Evolutionary conservation across 2,113 vertebrate species (phyloP).

Genomic region (Egretta garzetta): DNA sequence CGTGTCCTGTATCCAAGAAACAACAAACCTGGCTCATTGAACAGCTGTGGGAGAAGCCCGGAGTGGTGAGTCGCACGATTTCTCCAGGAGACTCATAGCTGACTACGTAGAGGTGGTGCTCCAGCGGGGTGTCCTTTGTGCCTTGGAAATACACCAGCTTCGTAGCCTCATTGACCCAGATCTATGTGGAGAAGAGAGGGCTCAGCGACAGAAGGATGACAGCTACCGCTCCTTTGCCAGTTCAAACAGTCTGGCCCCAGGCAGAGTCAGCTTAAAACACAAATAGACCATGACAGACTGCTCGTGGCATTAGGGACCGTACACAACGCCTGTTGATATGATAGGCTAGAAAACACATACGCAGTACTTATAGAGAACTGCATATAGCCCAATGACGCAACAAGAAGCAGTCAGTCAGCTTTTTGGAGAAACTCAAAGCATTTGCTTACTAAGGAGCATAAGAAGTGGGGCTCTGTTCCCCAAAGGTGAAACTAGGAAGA

Average conservation of each 20-base stretch:
- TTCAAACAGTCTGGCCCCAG: neutral
- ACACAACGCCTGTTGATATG: neutral
- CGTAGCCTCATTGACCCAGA: constrained; percentile 94
- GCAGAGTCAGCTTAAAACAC: neutral
- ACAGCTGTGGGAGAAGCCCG: constrained; percentile 95
- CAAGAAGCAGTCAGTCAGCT: neutral
- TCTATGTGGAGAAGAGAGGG: constrained; percentile 71
- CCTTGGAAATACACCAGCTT: constrained; percentile 95
- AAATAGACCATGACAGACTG: neutral
- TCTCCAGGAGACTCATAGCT: constrained; percentile 88
- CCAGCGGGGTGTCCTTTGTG: constrained; percentile 92
- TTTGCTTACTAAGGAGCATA: neutral
- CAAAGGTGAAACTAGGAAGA: neutral
- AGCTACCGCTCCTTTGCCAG: neutral
- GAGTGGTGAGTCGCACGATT: constrained; percentile 89
- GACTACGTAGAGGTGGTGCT: constrained; percentile 94
- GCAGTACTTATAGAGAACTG: rapidly evolving
- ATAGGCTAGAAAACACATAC: neutral
- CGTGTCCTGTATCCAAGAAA: neutral
- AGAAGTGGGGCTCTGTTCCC: neutral
- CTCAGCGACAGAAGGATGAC: neutral
- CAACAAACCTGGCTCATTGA: constrained; percentile 90
- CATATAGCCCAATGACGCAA: rapidly evolving
- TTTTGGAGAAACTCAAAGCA: neutral
- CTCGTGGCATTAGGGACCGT: neutral